phyloP scores from a whole-genome alignment of 2,113 vertebrate species.

The Prunella fulvescens region DNA sequence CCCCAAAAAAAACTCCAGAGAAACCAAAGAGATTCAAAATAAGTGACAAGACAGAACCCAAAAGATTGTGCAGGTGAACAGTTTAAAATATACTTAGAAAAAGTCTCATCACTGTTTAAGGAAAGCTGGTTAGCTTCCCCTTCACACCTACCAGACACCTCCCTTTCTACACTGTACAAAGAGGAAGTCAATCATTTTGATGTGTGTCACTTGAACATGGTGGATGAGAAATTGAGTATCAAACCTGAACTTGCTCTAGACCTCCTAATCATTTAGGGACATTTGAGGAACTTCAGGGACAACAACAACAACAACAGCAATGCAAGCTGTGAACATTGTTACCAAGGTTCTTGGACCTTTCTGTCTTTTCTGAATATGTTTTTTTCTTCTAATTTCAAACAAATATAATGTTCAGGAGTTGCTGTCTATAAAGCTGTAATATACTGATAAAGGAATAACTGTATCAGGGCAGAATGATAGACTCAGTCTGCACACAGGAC shows the following conservation, averaged over 20 bases:
- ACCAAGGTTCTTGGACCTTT: neutral
- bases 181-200: neutral
- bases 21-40: neutral
- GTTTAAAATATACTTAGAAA: neutral
- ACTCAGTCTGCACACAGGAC: neutral
- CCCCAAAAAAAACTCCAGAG: neutral
- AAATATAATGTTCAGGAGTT: neutral
- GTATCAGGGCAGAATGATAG: neutral
- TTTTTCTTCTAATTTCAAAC: neutral
- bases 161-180: neutral
- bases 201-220: neutral
- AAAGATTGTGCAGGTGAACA: neutral
- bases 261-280: neutral
- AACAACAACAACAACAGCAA: no score
- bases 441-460: neutral
- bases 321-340: neutral
- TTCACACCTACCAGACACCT: neutral
- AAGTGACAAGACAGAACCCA: neutral
- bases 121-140: neutral
- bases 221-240: neutral
- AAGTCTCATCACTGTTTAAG: neutral
- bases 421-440: neutral
- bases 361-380: neutral
- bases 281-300: neutral
- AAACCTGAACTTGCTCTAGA: neutral